Evolutionary conservation across 1,140 invertebrate genomes (phyloP).

Genomic region (Trichoplusia ni): DNA sequence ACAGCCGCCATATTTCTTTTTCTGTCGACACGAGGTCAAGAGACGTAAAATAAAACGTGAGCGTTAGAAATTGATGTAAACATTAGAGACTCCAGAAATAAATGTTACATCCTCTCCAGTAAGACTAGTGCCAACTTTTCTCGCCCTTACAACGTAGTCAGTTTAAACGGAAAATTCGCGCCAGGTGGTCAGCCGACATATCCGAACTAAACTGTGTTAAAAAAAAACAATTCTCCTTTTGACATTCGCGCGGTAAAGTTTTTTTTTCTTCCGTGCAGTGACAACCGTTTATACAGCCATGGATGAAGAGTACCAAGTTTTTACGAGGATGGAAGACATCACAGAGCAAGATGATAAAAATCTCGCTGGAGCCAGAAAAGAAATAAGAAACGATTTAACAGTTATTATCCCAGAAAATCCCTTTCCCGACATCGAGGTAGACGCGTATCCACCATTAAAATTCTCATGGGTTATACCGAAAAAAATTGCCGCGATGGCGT

Average conservation of each 20-base stretch:
- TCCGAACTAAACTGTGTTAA: slow-evolving; percentile 18
- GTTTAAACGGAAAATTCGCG: slow-evolving; percentile 57
- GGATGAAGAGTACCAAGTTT: slow-evolving; percentile 65
- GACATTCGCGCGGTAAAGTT: not conserved
- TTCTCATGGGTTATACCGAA: slow-evolving; percentile 84
- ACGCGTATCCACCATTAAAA: slow-evolving; percentile 82
- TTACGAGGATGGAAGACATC: slow-evolving; percentile 69
- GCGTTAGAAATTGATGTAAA: slow-evolving; percentile 32
- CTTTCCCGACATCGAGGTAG: slow-evolving; percentile 77
- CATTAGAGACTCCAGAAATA: slow-evolving; percentile 72
- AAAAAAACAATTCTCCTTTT: not conserved
- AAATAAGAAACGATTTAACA: slow-evolving; percentile 67
- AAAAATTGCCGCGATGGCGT: slow-evolving; percentile 84
- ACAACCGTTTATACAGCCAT: slow-evolving; percentile 46
- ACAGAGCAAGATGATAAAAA: slow-evolving; percentile 72
- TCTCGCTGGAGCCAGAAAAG: slow-evolving; percentile 70
- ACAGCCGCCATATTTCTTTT: not conserved
- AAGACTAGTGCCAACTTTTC: slow-evolving; percentile 61
- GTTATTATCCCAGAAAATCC: slow-evolving; percentile 76
- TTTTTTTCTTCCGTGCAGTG: slow-evolving; percentile 44
- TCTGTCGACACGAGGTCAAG: slow-evolving; percentile 2
- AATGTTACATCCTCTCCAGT: slow-evolving; percentile 72
- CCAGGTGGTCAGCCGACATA: slow-evolving; percentile 43
- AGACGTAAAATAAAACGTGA: slow-evolving; percentile 1
- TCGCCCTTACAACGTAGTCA: slow-evolving; percentile 54